Conservation (phyloP, 2,888 invertebrate genomes). For the Muschampia plurimacula region DNA sequence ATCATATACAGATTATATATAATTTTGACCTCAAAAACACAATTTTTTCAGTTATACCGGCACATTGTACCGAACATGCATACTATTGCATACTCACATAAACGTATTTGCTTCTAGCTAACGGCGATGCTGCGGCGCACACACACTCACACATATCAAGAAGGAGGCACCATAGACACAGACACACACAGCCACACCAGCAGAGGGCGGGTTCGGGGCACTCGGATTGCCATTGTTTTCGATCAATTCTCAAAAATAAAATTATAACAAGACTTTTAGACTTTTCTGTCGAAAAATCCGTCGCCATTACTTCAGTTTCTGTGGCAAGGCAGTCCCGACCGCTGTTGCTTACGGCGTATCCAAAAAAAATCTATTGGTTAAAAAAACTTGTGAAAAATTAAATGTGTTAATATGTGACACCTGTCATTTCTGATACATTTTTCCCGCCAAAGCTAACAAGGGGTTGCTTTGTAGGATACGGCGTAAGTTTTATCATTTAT, state of each 20-base stretch:
- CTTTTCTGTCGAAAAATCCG: neutral
- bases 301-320: neutral
- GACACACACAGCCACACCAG: conserved; percentile 77
- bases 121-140: conserved; percentile 75
- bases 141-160: conserved; percentile 85
- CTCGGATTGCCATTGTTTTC: conserved; percentile 59
- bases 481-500: neutral
- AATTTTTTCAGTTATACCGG: conserved; percentile 46
- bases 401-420: neutral
- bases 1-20: neutral
- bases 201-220: conserved; percentile 64
- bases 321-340: neutral
- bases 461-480: neutral
- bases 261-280: neutral
- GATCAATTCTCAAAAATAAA: conserved; percentile 51
- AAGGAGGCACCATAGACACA: conserved; percentile 76
- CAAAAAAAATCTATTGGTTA: neutral
- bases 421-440: neutral
- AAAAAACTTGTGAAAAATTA: neutral
- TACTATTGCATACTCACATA: conserved; percentile 75
- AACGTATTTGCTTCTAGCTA: conserved; percentile 83
- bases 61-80: conserved; percentile 53
- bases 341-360: neutral
- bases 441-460: neutral
- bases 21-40: conserved; percentile 27